phyloP scores from a whole-genome alignment of 1,140 invertebrate species.

The Drosophila kohkoa region DNA sequence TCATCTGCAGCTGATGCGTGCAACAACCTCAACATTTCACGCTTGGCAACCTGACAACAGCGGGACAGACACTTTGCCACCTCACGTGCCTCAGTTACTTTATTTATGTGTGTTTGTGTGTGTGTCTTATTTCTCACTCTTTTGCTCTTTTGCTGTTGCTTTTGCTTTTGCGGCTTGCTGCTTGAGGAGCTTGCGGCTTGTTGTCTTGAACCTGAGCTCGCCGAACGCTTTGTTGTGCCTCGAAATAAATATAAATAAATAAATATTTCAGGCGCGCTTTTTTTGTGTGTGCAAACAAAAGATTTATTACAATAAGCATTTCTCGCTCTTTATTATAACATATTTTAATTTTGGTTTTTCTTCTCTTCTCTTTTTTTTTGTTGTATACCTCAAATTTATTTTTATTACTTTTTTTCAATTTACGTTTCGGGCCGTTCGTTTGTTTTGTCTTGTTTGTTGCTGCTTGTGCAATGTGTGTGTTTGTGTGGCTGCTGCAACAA shows the following conservation, averaged over 20 bases:
- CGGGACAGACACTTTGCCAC: conserved; percentile 20
- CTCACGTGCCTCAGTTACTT: conserved; percentile 51
- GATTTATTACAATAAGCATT: conserved; percentile 79
- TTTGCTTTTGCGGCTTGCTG: conserved; percentile 13
- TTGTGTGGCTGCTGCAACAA: conserved; percentile 59
- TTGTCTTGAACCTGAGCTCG: conserved; percentile 66
- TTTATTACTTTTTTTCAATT: conserved; percentile 80
- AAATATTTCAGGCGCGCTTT: conserved; percentile 45
- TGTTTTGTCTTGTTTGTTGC: conserved; percentile 43
- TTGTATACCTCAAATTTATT: conserved; percentile 72
- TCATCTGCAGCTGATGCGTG: conserved; percentile 55
- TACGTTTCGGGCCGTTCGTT: conserved; percentile 50
- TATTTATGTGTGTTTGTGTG: not conserved
- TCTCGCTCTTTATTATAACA: conserved; percentile 60
- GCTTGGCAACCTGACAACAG: conserved; percentile 50
- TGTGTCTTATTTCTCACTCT: not conserved
- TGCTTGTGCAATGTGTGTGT: conserved; percentile 62
- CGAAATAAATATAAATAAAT: conserved; percentile 55
- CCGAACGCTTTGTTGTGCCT: conserved; percentile 15
- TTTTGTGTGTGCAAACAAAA: conserved; percentile 66
- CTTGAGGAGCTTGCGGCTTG: conserved; percentile 19
- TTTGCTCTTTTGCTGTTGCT: conserved; percentile 1
- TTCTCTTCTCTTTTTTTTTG: conserved; percentile 20
- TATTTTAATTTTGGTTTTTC: conserved; percentile 27
- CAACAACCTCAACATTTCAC: conserved; percentile 74